Evolutionary conservation across 2,888 invertebrate genomes (phyloP), one percentile per base, ranked within the genome.

Genomic region (Sepioteuthis lessoniana): DNA sequence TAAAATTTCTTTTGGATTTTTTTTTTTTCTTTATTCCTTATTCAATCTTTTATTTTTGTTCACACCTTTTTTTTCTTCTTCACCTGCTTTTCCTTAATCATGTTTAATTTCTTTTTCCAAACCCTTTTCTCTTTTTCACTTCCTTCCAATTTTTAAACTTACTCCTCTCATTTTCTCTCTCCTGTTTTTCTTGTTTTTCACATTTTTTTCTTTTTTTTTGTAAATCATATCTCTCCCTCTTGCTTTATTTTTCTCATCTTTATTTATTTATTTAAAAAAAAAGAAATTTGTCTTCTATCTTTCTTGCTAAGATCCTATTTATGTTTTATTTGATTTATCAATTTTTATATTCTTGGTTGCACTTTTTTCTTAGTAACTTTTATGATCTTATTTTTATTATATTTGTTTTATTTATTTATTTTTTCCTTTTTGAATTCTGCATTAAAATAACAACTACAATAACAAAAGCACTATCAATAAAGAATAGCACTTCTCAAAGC

Each of bases 401-500:
- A n/a, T 50, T 42, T 42, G 7, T 42, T 42, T 42, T 42, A 42
- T 42, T 42, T n/a, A n/a, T n/a, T n/a, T n/a, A n/a, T 50, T 55
- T 55, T 35, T 76, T 76, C 16, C 16, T 76, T 35, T 76, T 76
- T 76, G n/a, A n/a, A 76, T 76, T 76, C 76, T n/a, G 19, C 13
- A n/a, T n/a, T 13, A 16, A 76, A 76, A 76, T n/a, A 76, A 76
- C 25, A 55, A 55, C 55, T 25, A 55, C 55, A 25, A 16, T 16
- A 47, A n/a, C n/a, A 76, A 76, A 76, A 76, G n/a, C 13, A 76
- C 13, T 76, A 76, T 0, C 76, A n/a, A 76, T 10, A 76, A 76
- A 76, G n/a, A 76, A n/a, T n/a, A n/a, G n/a, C 76, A 76, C 76
- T 76, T 76, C 76, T n/a, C n/a, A n/a, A 76, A 76, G 76, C n/a